These are phyloP conservation scores for Babylonia areolata DNA, from an alignment of 1,140 invertebrate genomes.

Conservation along the genomic window DNA sequence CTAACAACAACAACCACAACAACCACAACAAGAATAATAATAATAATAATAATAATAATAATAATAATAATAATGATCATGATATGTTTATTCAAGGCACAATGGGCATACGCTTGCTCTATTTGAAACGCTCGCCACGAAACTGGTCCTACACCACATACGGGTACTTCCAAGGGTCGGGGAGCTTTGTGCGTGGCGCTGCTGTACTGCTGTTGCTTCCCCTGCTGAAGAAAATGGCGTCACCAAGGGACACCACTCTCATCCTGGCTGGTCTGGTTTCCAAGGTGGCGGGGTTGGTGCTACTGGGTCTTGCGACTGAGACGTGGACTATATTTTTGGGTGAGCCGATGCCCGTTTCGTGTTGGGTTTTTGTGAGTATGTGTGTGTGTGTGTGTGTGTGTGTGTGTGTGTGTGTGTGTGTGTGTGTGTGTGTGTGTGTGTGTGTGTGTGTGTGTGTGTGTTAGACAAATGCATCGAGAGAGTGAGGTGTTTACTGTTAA, in stretches of 20 bases:
- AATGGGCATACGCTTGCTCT: conserved; percentile 66
- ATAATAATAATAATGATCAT: no score
- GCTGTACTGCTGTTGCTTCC: conserved; percentile 72
- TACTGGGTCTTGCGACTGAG: conserved; percentile 70
- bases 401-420: no score
- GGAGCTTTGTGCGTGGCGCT: conserved; percentile 72
- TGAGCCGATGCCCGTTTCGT: conserved; percentile 46
- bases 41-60: no score
- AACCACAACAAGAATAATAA: no score
- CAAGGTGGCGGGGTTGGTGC: conserved; percentile 65
- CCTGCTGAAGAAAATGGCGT: conserved; percentile 53
- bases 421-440: no score
- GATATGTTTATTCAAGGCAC: conserved; percentile 71
- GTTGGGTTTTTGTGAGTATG: background rate
- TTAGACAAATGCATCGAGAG: no score
- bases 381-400: no score
- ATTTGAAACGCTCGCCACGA: conserved; percentile 52
- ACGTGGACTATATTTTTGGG: conserved; percentile 70
- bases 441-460: no score
- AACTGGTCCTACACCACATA: conserved; percentile 73
- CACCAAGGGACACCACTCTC: conserved; percentile 69
- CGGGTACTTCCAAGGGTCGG: conserved; percentile 74
- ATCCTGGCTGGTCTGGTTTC: conserved; percentile 74
- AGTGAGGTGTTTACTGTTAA: no score
- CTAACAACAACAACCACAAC: no score